A percentile compares a stretch with the other conserved stretches of the same genome.
Conservation (phyloP, 1,140 invertebrate genomes). For the Drosophila mauritiana region DNA sequence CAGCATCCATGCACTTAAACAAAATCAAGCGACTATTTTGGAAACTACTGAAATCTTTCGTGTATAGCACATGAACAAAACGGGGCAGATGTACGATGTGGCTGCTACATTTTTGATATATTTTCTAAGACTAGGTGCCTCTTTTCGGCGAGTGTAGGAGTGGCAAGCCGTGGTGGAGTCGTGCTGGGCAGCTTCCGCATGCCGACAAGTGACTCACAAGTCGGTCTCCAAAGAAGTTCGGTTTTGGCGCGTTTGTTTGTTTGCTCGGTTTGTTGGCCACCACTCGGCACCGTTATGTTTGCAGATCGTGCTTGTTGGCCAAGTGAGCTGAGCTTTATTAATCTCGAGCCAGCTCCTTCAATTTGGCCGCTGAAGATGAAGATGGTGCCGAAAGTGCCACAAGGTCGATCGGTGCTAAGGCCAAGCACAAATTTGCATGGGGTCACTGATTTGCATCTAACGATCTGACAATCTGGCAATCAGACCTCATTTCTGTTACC, state of each 20-base stretch:
- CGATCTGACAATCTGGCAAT: not conserved
- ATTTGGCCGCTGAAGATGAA: conserved; percentile 38
- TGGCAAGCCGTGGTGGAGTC: conserved; percentile 32
- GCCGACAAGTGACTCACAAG: conserved; percentile 71
- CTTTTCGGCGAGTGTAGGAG: not conserved
- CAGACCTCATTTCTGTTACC: conserved; percentile 12
- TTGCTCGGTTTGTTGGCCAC: conserved; percentile 21
- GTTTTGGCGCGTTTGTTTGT: conserved; percentile 69
- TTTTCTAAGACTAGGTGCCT: not conserved
- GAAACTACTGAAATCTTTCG: too few species aligned
- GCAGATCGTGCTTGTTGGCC: conserved; percentile 52
- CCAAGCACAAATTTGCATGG: conserved; percentile 22
- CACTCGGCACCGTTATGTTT: conserved; percentile 67
- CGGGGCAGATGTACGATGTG: too few species aligned
- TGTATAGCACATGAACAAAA: too few species aligned
- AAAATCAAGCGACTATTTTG: not conserved
- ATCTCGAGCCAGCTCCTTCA: conserved; percentile 51
- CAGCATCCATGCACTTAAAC: not conserved
- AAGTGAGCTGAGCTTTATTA: conserved; percentile 63
- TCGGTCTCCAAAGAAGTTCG: conserved; percentile 39
- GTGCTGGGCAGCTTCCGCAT: conserved; percentile 75
- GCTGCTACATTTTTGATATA: too few species aligned
- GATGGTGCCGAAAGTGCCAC: conserved; percentile 44
- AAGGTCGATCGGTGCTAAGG: conserved; percentile 30
- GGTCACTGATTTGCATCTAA: conserved; percentile 33